Base-by-base conservation (phyloP, 2,888 invertebrate genomes). In the Pristionchus exspectatus region DNA sequence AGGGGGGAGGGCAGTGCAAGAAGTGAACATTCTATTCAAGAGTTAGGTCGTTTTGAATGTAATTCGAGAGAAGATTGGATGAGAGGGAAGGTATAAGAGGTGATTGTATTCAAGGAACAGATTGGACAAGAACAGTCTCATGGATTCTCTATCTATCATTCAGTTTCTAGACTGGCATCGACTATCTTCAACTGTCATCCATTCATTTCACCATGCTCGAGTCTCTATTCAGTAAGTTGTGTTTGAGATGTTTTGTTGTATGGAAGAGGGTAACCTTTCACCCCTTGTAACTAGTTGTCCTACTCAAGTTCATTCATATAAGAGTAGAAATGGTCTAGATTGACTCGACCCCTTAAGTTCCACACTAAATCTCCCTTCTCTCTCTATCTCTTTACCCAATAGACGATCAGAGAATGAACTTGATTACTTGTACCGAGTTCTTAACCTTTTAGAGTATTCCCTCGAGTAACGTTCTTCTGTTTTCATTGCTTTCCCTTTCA, bases 401-500 rank as follows among this genome's bases (percentile, higher is more conserved):
- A 33, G 74, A 38, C 16, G 63, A 7, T 24, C 24, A n/a, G 69
- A 38, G 74, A 16, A 33, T 74, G 74, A 74, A 74, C 74, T 74
- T 74, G 74, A 74, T 74, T 74, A 38, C 74, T 38, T 74, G 33
- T 74, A 74, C 74, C 74, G 74, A 74, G 74, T 74, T 74, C 74
- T 74, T 33, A 74, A 38, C 38, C 38, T 33, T 74, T 74, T 30
- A 30, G 74, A 74, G 74, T 74, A 74, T 74, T 74, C 12, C 54
- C 66, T 83, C 63, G 77, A 74, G 33, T 85, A 7, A 30, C 88
- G 56, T 30, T 87, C 54, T 90, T 74, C 74, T 74, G 74, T 74
- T 74, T 33, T 74, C 33, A 74, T 50, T 50, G 44, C 74, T 74
- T 38, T 87, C 38, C 81, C 33, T 38, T n/a, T 38, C 59, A 86